phyloP scores from a whole-genome alignment of 2,888 invertebrate genomes.

The Blastobasis lacticolella region DNA sequence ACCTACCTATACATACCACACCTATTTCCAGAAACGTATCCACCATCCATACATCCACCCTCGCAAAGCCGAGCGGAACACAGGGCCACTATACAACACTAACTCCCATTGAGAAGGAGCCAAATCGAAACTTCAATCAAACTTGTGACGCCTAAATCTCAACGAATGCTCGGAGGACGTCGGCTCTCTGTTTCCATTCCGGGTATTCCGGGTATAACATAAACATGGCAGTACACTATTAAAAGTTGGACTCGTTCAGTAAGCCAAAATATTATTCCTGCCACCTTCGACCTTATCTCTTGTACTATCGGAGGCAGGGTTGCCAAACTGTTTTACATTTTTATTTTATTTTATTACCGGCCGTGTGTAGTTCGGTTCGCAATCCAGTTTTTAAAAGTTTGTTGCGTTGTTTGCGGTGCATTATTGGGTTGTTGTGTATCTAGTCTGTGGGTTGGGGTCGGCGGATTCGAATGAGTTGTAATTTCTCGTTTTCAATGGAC shows the following conservation, averaged over 20 bases:
- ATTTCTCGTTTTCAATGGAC: too few species aligned
- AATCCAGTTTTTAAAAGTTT: constrained; percentile 32
- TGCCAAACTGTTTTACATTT: constrained; percentile 58
- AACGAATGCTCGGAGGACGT: constrained; percentile 26
- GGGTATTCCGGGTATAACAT: constrained; percentile 47
- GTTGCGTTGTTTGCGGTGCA: constrained; percentile 9
- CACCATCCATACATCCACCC: too few species aligned
- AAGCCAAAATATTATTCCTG: constrained; percentile 72
- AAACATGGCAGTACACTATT: constrained; percentile 71
- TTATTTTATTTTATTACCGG: constrained; percentile 48
- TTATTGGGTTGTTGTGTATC: background rate
- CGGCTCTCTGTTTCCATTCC: constrained; percentile 43
- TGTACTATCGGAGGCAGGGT: constrained; percentile 44
- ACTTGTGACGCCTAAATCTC: constrained; percentile 23
- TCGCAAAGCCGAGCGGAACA: too few species aligned
- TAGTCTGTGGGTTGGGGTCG: background rate
- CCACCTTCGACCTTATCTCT: constrained; percentile 61
- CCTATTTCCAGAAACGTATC: too few species aligned
- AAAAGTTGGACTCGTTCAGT: constrained; percentile 73
- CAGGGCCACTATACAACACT: too few species aligned
- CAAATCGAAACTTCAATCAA: constrained; percentile 22
- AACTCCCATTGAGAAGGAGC: too few species aligned
- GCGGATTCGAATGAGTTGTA: too few species aligned
- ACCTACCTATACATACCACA: too few species aligned
- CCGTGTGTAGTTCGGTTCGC: constrained; percentile 25